Conservation (phyloP, 2,113 vertebrate species). For the Chrysemys picta region DNA sequence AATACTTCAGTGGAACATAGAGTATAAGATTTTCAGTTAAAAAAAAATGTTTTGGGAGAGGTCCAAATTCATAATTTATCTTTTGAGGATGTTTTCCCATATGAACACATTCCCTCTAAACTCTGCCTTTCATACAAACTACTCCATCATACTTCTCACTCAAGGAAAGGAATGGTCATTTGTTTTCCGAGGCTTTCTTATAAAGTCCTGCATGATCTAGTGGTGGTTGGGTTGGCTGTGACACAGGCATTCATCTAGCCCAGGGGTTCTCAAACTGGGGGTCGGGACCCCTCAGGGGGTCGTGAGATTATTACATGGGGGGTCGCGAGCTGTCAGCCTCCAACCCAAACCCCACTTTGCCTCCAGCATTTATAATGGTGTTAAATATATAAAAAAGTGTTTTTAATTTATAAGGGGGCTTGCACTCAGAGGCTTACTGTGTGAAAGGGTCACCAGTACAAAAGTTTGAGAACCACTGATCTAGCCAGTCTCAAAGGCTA, state of each 20-base stretch:
- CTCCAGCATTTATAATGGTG: no score
- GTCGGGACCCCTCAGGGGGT: no score
- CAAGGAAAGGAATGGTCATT: background rate
- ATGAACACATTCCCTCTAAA: background rate
- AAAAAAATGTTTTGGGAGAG: background rate
- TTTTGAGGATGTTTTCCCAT: slow-evolving; percentile 45
- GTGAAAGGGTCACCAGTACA: no score
- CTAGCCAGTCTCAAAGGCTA: background rate
- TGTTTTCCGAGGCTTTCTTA: slow-evolving; percentile 10
- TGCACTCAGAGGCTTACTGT: no score
- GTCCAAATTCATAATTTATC: slow-evolving; percentile 10
- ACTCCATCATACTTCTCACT: background rate
- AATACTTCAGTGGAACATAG: fast-evolving
- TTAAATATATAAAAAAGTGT: no score
- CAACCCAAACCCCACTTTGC: no score
- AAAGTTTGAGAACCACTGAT: no score
- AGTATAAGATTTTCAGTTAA: background rate
- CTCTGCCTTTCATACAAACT: background rate
- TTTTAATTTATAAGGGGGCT: no score
- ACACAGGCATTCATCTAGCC: background rate
- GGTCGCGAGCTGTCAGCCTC: no score
- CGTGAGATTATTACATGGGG: no score
- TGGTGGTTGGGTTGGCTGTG: slow-evolving; percentile 9
- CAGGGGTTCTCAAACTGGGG: background rate
- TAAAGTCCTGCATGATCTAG: slow-evolving; percentile 20